phyloP scores from a whole-genome alignment of 1,140 invertebrate genomes.

The Zaprionus nigranus region DNA sequence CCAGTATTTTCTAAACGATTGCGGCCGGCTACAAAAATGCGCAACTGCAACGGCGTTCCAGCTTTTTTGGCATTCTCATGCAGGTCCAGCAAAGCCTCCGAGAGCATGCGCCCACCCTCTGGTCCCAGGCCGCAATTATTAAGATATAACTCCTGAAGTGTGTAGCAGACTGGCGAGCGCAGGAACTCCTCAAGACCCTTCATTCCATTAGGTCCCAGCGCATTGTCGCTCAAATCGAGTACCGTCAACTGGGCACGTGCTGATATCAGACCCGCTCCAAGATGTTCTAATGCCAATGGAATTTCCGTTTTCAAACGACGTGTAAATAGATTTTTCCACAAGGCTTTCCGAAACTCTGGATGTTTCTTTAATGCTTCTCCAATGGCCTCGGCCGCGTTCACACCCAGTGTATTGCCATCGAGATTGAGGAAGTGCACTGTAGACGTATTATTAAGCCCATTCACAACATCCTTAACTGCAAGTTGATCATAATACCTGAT shows the following conservation, averaged over 20 bases:
- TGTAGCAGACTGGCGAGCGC: slow-evolving; percentile 92
- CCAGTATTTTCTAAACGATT: slow-evolving; percentile 98
- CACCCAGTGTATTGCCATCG: slow-evolving; percentile 97
- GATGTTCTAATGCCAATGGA: slow-evolving; percentile 90
- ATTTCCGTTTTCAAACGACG: slow-evolving; percentile 97
- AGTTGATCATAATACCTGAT: not conserved
- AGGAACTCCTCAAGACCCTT: slow-evolving; percentile 94
- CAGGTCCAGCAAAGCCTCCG: slow-evolving; percentile 91
- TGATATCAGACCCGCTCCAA: slow-evolving; percentile 92
- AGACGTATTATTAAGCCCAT: slow-evolving; percentile 56
- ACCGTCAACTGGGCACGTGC: slow-evolving; percentile 92
- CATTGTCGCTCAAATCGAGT: slow-evolving; percentile 98
- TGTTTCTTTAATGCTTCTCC: slow-evolving; percentile 91
- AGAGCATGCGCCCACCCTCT: slow-evolving; percentile 93
- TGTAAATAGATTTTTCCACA: slow-evolving; percentile 99
- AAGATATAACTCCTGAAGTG: slow-evolving; percentile 91
- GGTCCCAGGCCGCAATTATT: slow-evolving; percentile 99
- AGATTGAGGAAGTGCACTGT: slow-evolving; percentile 88
- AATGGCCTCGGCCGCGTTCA: slow-evolving; percentile 93
- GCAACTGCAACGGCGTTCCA: slow-evolving; percentile 89
- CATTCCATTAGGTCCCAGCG: slow-evolving; percentile 98
- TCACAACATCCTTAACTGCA: slow-evolving; percentile 71
- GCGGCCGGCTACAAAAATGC: slow-evolving; percentile 96
- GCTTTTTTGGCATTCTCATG: slow-evolving; percentile 87
- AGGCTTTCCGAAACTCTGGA: slow-evolving; percentile 91